Base-by-base conservation (phyloP, 2,113 vertebrate species). In the Zapus hudsonius region DNA sequence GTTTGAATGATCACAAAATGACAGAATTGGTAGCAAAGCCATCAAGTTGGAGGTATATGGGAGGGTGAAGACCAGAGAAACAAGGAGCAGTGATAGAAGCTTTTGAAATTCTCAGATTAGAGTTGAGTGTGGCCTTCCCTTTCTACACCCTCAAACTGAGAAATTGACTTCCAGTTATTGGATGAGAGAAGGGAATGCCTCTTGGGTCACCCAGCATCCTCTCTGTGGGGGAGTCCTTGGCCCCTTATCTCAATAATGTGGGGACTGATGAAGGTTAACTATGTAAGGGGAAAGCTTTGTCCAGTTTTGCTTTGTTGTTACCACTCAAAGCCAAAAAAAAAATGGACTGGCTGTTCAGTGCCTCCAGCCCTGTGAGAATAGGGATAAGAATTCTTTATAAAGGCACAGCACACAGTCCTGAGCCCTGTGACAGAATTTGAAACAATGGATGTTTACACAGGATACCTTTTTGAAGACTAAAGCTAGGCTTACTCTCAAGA, bases 1-100 rank as follows among this genome's bases (percentile, higher is more conserved):
- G 44, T 93, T 83, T 72, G 80, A 10, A 7, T 55, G 42, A 74
- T 93, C 64, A 17, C 31, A 76, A 67, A 93, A 82, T 83, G 85
- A 36, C 36, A 19, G 55, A 7, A 31, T 11, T 90, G 4, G 31
- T 81, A 59, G n/a, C n/a, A 67, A 92, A 91, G n/a, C 59, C 36
- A 33, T 70, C 36, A 36, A 5, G 55, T 73, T 44, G 72, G 31
- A 69, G 67, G 38, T 42, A 70, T 19, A 61, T 74, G 27, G 47
- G 31, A 63, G 40, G 47, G 13, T 67, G 2, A 23, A 42, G 38
- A 33, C 36, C 27, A 12, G 36, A 2, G 20, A 29, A 52, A n/a
- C 36, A n/a, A 36, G 10, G 74, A 83, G 13, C 52, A 42, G 8
- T 81, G 47, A 29, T 5, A 74, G 79, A 2, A 33, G 19, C 33